These are phyloP conservation scores for Aphaenogaster ashmeadi DNA, from an alignment of 1,140 invertebrate genomes.

Conservation along the genomic window DNA sequence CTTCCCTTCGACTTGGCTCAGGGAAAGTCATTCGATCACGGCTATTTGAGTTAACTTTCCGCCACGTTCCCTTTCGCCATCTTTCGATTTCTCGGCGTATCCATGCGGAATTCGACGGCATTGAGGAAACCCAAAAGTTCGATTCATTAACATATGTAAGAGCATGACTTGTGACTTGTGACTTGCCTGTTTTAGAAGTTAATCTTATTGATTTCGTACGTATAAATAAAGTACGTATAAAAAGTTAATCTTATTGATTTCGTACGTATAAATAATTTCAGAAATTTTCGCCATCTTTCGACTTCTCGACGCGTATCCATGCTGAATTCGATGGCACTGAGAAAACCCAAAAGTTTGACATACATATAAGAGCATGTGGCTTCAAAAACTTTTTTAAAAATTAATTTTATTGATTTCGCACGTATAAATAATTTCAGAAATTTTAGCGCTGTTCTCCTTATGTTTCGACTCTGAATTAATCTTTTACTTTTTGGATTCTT, in stretches of 20 bases:
- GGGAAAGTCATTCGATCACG: slow-evolving; percentile 60
- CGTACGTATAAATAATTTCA: too few relatives aligned
- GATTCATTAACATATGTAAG: not conserved
- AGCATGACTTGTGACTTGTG: too few relatives aligned
- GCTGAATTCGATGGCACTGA: not conserved
- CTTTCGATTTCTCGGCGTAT: not conserved
- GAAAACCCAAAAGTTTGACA: not conserved
- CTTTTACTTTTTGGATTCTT: not conserved
- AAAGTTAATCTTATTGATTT: too few relatives aligned
- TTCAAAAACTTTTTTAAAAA: not conserved
- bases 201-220: not conserved
- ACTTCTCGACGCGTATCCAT: not conserved
- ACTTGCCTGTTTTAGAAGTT: not conserved
- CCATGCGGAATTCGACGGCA: not conserved
- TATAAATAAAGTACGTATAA: not conserved
- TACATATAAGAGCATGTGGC: not conserved
- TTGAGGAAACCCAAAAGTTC: not conserved
- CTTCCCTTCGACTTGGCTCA: slow-evolving; percentile 51
- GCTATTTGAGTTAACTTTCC: slow-evolving; percentile 55
- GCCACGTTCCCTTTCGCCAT: not conserved
- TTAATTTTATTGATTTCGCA: not conserved
- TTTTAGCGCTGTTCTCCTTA: not conserved
- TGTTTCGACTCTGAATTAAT: not conserved
- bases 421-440: not conserved
- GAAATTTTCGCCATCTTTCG: not conserved